Base-by-base conservation (phyloP, 2,113 vertebrate species). In the Cochlearius cochlearius region DNA sequence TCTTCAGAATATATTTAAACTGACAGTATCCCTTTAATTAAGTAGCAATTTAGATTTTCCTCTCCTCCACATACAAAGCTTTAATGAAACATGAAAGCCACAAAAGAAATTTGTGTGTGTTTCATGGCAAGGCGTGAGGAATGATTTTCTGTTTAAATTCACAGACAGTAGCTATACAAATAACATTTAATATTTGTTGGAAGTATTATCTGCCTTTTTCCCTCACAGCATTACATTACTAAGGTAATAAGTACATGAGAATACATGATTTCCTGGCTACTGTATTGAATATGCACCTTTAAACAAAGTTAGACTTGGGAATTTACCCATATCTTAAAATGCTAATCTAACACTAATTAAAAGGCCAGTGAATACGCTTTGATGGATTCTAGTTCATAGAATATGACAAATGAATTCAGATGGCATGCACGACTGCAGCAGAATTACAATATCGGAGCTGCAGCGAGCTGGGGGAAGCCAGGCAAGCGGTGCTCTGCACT, bases 341-440 rank as follows among this genome's bases (percentile, higher is more conserved):
- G 93, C 88, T 97, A 97, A 97, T 96, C 95, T 97, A 97, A 93
- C 95, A 86, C 58, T 94, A 97, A 97, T 97, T 96, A 96, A 97
- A 97, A 96, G 93, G 88, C 83, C 93, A 38, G 94, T 63, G 94
- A 94, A 32, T 55, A 79, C 0, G 86, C 94, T 96, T 96, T 95
- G 94, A 95, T 93, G 94, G 96, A 86, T 95, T 97, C 74, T 17
- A 79, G 90, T 85, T 92, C 59, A 56, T 9, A 95, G 92, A 90
- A 96, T 89, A 95, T 94, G 93, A 94, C 93, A 89, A 85, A 94
- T 79, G 92, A 95, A 96, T 96, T 95, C 86, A 52, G 80, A 94
- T 94, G 95, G 89, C 92, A 86, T 12, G 71, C 77, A 90, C 8
- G 77, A 88, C 94, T 80, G 81, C 90, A 91, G 93, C 89, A 71